Conservation (phyloP, 30 jellyfish, hydroid and myxozoan genomes). For the Sanderia malayensis region DNA sequence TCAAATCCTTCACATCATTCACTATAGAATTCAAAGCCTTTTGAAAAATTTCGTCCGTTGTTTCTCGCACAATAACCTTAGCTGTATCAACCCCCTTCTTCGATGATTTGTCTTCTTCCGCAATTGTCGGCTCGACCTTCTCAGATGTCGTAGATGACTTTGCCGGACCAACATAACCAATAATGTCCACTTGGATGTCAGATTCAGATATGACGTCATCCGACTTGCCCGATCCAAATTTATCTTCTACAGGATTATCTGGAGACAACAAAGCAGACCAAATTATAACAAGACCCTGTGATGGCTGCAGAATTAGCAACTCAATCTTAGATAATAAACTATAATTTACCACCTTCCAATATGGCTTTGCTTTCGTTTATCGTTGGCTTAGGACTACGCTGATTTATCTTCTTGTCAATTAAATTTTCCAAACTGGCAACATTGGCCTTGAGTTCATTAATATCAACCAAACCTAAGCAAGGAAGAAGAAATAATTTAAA, state of each 20-base stretch:
- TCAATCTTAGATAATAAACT: too few species aligned
- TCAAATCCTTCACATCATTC: constrained; percentile 1
- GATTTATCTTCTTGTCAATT: constrained; percentile 21
- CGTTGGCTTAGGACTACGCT: neutral
- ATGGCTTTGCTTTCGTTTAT: too few species aligned
- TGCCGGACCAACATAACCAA: constrained; percentile 34
- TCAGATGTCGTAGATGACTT: neutral
- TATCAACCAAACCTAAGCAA: constrained; percentile 40
- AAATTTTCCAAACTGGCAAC: constrained; percentile 27
- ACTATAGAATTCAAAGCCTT: neutral
- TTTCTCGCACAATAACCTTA: neutral
- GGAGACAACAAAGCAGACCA: too few species aligned
- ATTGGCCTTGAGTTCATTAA: constrained; percentile 41
- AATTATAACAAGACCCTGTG: too few species aligned
- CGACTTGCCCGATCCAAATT: constrained; percentile 9
- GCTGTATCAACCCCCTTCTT: neutral
- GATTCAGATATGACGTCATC: constrained; percentile 7
- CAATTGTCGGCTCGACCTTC: constrained; percentile 11
- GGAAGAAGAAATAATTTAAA: too few species aligned
- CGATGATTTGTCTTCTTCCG: neutral
- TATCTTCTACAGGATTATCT: constrained; percentile 1
- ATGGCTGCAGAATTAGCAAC: too few species aligned
- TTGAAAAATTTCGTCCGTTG: neutral
- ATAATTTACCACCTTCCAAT: too few species aligned
- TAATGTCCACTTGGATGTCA: constrained; percentile 58